Percentiles rank a stretch among this genome's conserved stretches.
Evolutionary conservation across 2,888 invertebrate genomes (phyloP).

Genomic region (Colletes collaris): DNA sequence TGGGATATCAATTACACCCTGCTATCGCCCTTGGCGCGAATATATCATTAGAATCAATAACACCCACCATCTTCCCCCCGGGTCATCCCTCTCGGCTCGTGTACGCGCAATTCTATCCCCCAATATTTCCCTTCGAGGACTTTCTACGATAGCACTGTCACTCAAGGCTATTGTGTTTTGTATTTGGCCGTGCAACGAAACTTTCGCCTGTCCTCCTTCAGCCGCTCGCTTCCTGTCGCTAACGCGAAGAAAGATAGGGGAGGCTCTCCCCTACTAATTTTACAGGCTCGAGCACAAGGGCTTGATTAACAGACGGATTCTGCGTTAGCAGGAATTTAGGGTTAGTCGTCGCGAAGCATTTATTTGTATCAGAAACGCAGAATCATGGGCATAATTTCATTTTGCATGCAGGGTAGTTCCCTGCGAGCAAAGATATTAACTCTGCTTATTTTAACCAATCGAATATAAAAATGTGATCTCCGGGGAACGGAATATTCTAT

Average conservation of each 20-base stretch:
- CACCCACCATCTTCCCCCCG: slow-evolving; percentile 60
- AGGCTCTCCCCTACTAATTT: slow-evolving; percentile 56
- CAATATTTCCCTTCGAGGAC: slow-evolving; percentile 73
- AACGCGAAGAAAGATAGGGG: slow-evolving; percentile 17
- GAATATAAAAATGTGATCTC: too few species aligned
- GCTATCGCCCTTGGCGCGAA: slow-evolving; percentile 77
- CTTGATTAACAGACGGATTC: slow-evolving; percentile 16
- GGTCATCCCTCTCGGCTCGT: slow-evolving; percentile 59
- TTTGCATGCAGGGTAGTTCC: neutral
- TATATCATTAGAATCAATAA: slow-evolving; percentile 82
- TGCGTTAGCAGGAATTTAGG: neutral
- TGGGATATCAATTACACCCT: slow-evolving; percentile 78
- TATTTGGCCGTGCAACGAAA: slow-evolving; percentile 49
- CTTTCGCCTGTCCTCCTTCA: slow-evolving; percentile 64
- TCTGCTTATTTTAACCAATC: too few species aligned
- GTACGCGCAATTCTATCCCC: slow-evolving; percentile 71
- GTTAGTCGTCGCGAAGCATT: neutral
- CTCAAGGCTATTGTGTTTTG: slow-evolving; percentile 58
- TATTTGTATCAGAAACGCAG: neutral
- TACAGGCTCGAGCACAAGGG: slow-evolving; percentile 59
- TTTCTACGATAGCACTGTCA: slow-evolving; percentile 73
- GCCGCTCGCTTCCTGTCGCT: slow-evolving; percentile 29
- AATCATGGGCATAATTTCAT: neutral
- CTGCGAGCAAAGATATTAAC: too few species aligned
- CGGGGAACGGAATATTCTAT: too few species aligned